Evolutionary conservation across 1,140 invertebrate genomes (phyloP), one percentile per base, ranked within the genome.

Genomic region (Papilio helenus): DNA sequence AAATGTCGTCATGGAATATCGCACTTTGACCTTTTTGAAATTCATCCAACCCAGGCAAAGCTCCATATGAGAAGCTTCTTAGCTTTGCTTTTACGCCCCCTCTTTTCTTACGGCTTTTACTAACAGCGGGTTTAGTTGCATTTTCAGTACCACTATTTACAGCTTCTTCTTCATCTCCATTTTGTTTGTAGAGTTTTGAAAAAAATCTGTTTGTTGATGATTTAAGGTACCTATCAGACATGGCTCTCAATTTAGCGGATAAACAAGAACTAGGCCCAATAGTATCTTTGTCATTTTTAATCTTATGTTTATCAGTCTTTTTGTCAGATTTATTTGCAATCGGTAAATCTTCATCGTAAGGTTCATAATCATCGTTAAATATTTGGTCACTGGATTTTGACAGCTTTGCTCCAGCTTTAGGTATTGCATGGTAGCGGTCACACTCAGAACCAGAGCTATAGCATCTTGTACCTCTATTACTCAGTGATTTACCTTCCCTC

Each of bases 51-150:
- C 96, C 96, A 0, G 97, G 97, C 58, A 97, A 86, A 4, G 97
- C 96, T 2, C 97, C 97, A 82, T 97, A 97, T 0, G 97, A 97
- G 86, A 97, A 97, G 86, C 97, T 97, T 16, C 97, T 93, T 58
- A 97, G 87, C 90, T 97, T 96, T 26, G 95, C 95, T 83, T 95
- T 95, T 1, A 95, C 95, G 23, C 94, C 93, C 76, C 94, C 95
- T 83, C 91, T 91, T 84, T 90, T 93, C 77, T 93, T 94, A 12
- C 89, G 83, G 81, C 85, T 92, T 86, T 90, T 93, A 84, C 65
- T 86, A 71, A 87, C 81, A 95, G 94, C 20, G 89, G 90, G 85
- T 86, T 92, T 92, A 76, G 87, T 85, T 77, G 85, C 82, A 80
- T 88, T 90, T 79, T 92, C 89, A 80, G 85, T 89, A 42, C 81